Evolutionary conservation across 2,113 vertebrate species (phyloP), one percentile per base, ranked within the genome.

Genomic region (Hippocampus zosterae): DNA sequence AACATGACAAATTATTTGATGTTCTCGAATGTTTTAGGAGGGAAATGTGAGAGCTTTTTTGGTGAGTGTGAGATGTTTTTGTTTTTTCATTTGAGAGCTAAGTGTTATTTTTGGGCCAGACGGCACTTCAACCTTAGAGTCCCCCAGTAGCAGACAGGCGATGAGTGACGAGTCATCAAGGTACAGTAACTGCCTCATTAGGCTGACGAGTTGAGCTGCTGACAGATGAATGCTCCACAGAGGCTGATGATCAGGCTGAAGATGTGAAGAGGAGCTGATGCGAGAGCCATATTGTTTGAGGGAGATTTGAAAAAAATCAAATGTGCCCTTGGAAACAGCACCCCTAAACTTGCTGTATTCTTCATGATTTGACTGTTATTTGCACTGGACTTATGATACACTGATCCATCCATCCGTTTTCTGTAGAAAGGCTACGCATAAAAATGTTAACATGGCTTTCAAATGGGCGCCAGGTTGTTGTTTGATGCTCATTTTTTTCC

Each of bases 141-240:
- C 65, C 44, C 56, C 76, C 68, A 4, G 70, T 68, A 60, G 66
- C 72, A 46, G 44, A 65, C 67, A 80, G 56, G 72, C 67, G 70
- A 63, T 74, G 75, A 85, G 65, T 86, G 80, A 81, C 78, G 70
- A 68, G 71, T 13, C 78, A 59, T 83, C 19, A 27, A 76, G 74
- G 46, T 80, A 53, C 5, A 53, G 52, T 53, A 74, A 81, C 79
- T 75, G 78, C 65, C 74, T 70, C 73, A 75, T 78, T 84, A 40
- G 44, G 65, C 65, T 46, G 41, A 75, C 67, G 69, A 75, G 46
- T 61, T 61, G 16, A 65, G 67, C 67, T 73, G 80, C 70, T 65
- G 67, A 68, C 56, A 19, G 75, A 57, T 12, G 18, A 55, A 52
- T 53, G 3, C 65, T 46, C 37, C 71, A 68, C 70, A 70, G 57